phyloP scores from a whole-genome alignment of 2,888 invertebrate species.

The Andrena chrysosceles region DNA sequence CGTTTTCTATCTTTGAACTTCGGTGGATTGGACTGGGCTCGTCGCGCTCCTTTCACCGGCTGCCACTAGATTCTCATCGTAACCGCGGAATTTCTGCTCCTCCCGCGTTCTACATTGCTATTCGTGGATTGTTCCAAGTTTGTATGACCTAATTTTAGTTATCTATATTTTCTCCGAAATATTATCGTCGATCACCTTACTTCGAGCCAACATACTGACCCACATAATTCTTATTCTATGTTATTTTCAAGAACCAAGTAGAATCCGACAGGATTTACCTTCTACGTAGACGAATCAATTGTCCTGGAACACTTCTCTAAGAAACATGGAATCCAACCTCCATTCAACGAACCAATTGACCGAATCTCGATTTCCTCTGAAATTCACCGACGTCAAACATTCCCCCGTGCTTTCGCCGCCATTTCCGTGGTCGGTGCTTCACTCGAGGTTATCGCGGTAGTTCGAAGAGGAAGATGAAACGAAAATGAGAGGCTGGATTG shows the following conservation, averaged over 20 bases:
- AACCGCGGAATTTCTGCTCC: neutral
- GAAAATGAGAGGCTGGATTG: neutral
- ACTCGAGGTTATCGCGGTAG: too few species aligned
- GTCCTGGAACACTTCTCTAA: too few species aligned
- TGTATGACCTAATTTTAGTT: too few species aligned
- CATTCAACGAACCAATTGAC: neutral
- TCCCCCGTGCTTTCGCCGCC: neutral
- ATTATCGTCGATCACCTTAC: too few species aligned
- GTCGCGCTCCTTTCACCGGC: neutral
- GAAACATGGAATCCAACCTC: neutral
- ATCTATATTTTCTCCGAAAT: too few species aligned
- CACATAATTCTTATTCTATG: too few species aligned
- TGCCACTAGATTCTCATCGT: neutral
- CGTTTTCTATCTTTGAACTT: neutral
- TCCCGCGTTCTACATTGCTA: neutral
- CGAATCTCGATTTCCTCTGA: neutral
- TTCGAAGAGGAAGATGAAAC: neutral
- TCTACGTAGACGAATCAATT: too few species aligned
- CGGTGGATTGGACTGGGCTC: neutral
- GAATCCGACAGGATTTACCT: too few species aligned
- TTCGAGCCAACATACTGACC: too few species aligned
- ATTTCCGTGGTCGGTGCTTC: too few species aligned
- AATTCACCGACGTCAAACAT: slow-evolving; percentile 46
- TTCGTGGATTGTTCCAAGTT: too few species aligned
- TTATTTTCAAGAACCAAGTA: too few species aligned